Evolutionary conservation across 2,113 vertebrate genomes (phyloP), one percentile per base, ranked within the genome.

Genomic region (Dissostichus mawsoni): DNA sequence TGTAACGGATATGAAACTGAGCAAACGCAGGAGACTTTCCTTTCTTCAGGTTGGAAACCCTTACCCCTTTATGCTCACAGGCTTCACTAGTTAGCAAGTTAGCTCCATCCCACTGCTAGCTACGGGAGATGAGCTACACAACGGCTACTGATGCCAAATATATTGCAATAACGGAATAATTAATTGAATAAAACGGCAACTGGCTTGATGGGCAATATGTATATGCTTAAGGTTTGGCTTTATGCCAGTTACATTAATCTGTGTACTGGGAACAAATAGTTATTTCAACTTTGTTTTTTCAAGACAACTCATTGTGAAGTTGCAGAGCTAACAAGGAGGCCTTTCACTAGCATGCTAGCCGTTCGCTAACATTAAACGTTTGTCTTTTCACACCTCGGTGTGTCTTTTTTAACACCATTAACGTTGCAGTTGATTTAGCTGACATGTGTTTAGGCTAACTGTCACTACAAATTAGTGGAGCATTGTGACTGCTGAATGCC

Each of bases 301-400:
- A 2, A n/a, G n/a, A 29, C 14, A 86, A 84, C 78, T 85, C 73
- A 47, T 61, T 81, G 55, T 67, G 51, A 82, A 87, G 79, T 87
- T 88, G 44, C 50, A 45, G 8, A 16, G 70, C 77, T 76, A 23
- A 47, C 62, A 18, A 29, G 11, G 2, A 74, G 90, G 92, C 90
- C 92, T 85, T 17, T 33, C 10, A 4, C 18, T 14, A 47, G 50
- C 69, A 51, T 8, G 82, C 82, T 84, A 86, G n/a, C 0, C 2
- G 0, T 0, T 1, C 57, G 81, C 74, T 85, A 79, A 69, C 29
- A 7, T 3, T 45, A 12, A 48, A 2, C 2, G 13, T 56, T 13
- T 1, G 12, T 11, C 3, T 25, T 45, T 45, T 1, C 0, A 3
- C 17, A 11, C 1, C 11, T 10, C 4, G 25, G 1, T 5, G 1